Conservation (phyloP, 1,140 invertebrate genomes). For the Arctopsyche grandis region DNA sequence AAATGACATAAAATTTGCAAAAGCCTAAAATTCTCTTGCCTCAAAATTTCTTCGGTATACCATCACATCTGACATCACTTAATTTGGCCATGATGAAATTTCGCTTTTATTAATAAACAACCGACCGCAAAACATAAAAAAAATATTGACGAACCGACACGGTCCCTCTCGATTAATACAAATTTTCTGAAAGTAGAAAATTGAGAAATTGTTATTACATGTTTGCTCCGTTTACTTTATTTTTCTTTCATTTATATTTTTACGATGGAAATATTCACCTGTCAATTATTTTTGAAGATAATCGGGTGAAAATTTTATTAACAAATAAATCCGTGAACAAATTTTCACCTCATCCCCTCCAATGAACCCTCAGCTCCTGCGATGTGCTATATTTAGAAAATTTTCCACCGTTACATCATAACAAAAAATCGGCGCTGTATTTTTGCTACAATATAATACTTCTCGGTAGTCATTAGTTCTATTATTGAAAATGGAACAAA, state of each 20-base stretch:
- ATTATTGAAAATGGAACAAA: too few relatives aligned
- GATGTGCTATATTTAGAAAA: neutral
- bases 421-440: neutral
- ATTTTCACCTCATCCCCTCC: neutral
- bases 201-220: neutral
- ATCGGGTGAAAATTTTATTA: conserved; percentile 18
- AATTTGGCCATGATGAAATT: neutral
- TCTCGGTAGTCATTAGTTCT: neutral
- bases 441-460: neutral
- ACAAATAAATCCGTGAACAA: conserved; percentile 9
- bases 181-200: neutral
- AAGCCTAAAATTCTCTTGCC: neutral
- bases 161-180: too few relatives aligned
- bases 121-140: neutral
- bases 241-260: neutral
- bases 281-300: conserved; percentile 22
- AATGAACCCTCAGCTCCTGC: neutral
- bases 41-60: neutral
- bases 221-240: neutral
- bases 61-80: neutral
- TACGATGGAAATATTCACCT: neutral
- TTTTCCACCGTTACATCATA: neutral
- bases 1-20: neutral
- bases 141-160: neutral
- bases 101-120: neutral